Evolutionary conservation across 2,113 vertebrate species (phyloP), one percentile per base, ranked within the genome.

Genomic region (Phycodurus eques): DNA sequence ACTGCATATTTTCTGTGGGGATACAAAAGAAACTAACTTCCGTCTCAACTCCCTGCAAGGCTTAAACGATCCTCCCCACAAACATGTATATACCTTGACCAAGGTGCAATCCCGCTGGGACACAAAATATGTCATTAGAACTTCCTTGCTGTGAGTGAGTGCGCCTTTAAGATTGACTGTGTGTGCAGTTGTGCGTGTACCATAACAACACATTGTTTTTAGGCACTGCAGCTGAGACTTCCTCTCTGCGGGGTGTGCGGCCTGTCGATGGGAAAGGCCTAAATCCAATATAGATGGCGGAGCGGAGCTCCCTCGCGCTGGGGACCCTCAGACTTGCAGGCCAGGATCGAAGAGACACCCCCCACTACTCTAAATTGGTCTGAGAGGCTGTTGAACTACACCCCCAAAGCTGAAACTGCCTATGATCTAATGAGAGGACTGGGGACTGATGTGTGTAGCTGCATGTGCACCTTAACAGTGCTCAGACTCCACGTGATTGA

Each of bases 281-380:
- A 94, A 91, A 94, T 90, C 92, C 92, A 90, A 90, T 93, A 93
- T 88, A 93, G 91, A 91, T 94, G 93, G 88, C 86, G 87, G 82
- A 85, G 89, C 91, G 93, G 89, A 88, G 93, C 90, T 90, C 94
- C 92, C 93, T 91, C 90, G 83, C 86, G 85, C 82, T 89, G 92
- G 91, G 92, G 92, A 92, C 92, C 92, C 89, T 93, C 92, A 91
- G 87, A 88, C 87, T 88, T 85, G 83, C 88, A 85, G 89, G 81
- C 79, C 80, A 65, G 80, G 82, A 92, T 91, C 87, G 81, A 90
- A 91, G 84, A 76, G 83, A 83, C 92, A 88, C 88, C 87, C 80
- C 35, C 86, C 83, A 75, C 59, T 27, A 27, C 43, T 49, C 83
- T 81, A 90, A 91, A 92, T 92, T 90, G 90, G 71, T 82, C 88